A percentile compares a stretch with the other conserved stretches of the same genome.
Evolutionary conservation across 1,140 invertebrate species (phyloP).

Genomic region (Brachionus asplanchnoidis): DNA sequence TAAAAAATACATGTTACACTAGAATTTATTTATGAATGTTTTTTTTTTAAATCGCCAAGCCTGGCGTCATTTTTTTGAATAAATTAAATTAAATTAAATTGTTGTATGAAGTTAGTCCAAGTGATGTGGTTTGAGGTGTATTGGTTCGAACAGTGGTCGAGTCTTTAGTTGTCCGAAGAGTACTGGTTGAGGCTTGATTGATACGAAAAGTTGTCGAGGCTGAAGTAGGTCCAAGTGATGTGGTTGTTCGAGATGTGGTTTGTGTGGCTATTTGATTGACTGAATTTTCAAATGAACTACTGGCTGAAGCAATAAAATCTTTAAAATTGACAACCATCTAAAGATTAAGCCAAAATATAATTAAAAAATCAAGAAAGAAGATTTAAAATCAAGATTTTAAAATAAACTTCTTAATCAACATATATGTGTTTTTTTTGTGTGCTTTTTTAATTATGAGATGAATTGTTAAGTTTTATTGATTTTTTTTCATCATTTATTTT

Average conservation of each 20-base stretch:
- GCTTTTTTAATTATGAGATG: constrained; percentile 18
- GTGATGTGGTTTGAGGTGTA: not conserved
- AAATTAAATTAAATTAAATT: not conserved
- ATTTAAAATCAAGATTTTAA: constrained; percentile 12
- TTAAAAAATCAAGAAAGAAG: constrained; percentile 7
- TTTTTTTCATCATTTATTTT: constrained; percentile 27
- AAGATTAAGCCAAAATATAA: not conserved
- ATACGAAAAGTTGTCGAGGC: not conserved
- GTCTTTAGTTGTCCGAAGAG: not conserved
- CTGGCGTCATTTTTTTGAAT: not conserved
- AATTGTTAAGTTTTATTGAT: constrained; percentile 5
- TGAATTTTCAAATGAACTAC: not conserved
- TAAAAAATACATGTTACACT: not conserved
- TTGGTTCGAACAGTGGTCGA: not conserved
- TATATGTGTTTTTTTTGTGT: constrained; percentile 20
- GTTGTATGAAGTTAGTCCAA: not conserved
- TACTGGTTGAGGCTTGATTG: constrained; percentile 6
- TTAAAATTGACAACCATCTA: constrained; percentile 9
- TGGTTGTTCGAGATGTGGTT: constrained; percentile 1
- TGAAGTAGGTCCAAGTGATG: not conserved
- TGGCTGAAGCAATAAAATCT: constrained; percentile 1
- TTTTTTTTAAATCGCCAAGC: not conserved
- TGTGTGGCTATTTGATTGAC: not conserved
- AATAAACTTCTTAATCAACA: not conserved
- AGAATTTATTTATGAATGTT: constrained; percentile 8